Evolutionary conservation across 2,797 vertebrate genomes (phyloP), one percentile per base, ranked within the genome.

Genomic region (Orestias chungarensis): DNA sequence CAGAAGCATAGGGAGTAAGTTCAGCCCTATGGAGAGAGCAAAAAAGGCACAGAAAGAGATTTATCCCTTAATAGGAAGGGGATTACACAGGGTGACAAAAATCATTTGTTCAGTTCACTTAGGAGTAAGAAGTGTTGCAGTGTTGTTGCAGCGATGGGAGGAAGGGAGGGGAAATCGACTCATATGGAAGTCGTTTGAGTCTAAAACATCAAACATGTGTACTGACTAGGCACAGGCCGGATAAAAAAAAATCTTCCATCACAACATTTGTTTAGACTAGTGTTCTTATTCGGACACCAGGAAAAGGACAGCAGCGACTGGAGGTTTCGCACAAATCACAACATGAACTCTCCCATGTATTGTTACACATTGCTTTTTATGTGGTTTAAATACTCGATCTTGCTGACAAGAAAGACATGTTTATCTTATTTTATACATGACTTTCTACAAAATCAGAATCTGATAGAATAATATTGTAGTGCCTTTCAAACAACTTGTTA

Each of bases 1-100:
- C 90, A 95, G 93, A 91, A 95, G 93, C 92, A 94, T 80, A 84
- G 95, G 95, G 89, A 95, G 94, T 75, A 70, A 86, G 90, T 92
- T 93, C 93, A 95, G 89, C 87, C 94, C 95, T 95, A 95, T 66
- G 89, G 92, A 94, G 92, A 93, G 89, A 93, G 89, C 94, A 87
- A 86, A 91, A 87, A 80, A 94, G 87, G 93, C 78, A 94, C 84
- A 93, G 78, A 90, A 75, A 89, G 74, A 87, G 46, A 78, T 93
- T 91, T 82, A 87, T 82, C 86, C 86, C 87, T 79, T 75, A 50
- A 59, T 50, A 52, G 73, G 40, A 78, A 50, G 66, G 74, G 72
- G 76, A 59, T 43, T 70, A 66, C 15, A 83, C 79, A 84, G 57
- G 33, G 40, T 64, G 64, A 80, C 68, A 84, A 77, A 62, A 83